These are phyloP conservation scores for Ameiurus melas DNA, from an alignment of 2,113 vertebrate species.

Conservation along the genomic window DNA sequence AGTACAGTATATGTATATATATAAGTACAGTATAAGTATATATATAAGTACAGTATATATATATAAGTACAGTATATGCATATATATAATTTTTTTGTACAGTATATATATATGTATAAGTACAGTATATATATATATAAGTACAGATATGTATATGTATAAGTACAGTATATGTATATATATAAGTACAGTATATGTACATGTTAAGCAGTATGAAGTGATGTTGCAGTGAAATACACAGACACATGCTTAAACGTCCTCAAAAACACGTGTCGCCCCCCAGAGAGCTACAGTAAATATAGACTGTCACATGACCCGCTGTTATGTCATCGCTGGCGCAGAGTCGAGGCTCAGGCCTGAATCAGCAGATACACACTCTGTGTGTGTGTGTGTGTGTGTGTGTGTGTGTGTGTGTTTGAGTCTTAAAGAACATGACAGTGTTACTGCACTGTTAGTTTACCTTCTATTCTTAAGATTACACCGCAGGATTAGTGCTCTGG, in stretches of 20 bases:
- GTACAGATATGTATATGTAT: no score
- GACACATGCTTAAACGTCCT: not conserved
- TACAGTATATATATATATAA: no score
- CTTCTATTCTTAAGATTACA: not conserved
- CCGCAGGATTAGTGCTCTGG: not conserved
- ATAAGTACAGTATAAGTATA: no score
- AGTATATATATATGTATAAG: no score
- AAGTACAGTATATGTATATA: no score
- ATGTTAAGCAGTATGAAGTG: no score
- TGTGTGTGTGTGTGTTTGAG: not conserved
- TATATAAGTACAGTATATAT: no score
- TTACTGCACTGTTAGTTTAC: not conserved
- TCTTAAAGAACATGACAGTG: not conserved
- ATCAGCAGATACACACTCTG: conserved; percentile 20
- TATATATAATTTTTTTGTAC: no score
- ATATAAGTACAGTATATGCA: no score
- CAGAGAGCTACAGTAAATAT: conserved; percentile 43
- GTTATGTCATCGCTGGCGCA: conserved; percentile 39
- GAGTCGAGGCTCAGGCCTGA: conserved; percentile 19
- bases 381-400: not conserved
- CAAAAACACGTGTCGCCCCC: conserved; percentile 12
- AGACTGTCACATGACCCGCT: conserved; percentile 35
- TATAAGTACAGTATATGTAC: no score
- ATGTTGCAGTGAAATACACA: conserved; percentile 24
- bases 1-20: no score